Evolutionary conservation across 2,113 vertebrate genomes (phyloP).

Genomic region (Trachemys scripta): DNA sequence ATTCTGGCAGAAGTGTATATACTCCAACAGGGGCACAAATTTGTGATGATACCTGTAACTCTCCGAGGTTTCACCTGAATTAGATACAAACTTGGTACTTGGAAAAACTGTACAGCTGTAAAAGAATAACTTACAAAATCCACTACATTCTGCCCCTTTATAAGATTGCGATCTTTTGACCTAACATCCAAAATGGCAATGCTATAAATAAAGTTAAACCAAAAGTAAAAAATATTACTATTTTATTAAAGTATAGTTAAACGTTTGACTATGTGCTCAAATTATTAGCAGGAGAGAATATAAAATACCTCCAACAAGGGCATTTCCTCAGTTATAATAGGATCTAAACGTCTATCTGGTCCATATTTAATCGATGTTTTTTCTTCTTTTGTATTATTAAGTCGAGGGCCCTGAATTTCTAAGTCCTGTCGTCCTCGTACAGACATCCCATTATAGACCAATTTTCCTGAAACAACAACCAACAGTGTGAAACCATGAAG

Average conservation of each 20-base stretch:
- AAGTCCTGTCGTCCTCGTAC: conserved; percentile 94
- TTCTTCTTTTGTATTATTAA: conserved; percentile 97
- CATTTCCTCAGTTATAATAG: conserved; percentile 93
- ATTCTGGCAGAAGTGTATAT: neutral
- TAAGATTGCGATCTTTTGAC: neutral
- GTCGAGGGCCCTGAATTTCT: conserved; percentile 94
- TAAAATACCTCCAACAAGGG: conserved; percentile 92
- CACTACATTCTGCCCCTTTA: neutral
- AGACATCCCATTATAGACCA: conserved; percentile 81
- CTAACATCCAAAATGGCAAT: neutral
- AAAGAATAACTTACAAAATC: neutral
- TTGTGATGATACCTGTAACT: neutral
- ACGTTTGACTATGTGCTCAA: neutral
- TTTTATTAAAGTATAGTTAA: neutral
- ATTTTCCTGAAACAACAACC: conserved; percentile 78
- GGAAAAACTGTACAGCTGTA: neutral
- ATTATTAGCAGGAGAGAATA: neutral
- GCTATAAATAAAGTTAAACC: neutral
- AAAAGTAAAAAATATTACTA: neutral
- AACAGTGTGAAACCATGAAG: neutral
- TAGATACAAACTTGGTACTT: neutral
- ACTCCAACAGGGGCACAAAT: neutral
- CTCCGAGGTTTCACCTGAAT: neutral
- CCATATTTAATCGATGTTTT: conserved; percentile 94
- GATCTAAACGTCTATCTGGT: conserved; percentile 91